phyloP scores from a whole-genome alignment of 2,113 vertebrate genomes.

The Antigone vipio region DNA sequence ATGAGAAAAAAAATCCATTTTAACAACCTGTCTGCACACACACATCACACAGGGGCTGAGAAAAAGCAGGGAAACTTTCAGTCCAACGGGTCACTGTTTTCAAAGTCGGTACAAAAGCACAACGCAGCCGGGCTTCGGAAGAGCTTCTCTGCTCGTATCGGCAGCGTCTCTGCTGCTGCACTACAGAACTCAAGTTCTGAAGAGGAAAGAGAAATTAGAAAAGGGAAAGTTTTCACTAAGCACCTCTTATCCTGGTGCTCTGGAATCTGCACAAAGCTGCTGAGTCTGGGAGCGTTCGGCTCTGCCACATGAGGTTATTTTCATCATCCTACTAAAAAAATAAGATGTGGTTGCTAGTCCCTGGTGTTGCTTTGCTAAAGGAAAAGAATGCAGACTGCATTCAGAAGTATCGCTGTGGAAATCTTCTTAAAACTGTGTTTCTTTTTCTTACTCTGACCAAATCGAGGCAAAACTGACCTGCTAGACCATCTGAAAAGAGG shows the following conservation, averaged over 20 bases:
- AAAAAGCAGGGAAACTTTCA: background rate
- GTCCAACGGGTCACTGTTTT: background rate
- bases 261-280: background rate
- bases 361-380: background rate
- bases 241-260: background rate
- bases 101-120: background rate
- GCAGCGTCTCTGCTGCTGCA: background rate
- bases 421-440: background rate
- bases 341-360: background rate
- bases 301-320: background rate
- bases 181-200: background rate
- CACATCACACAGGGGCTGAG: background rate
- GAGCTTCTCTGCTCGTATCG: fast-evolving
- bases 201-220: background rate
- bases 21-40: background rate
- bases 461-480: background rate
- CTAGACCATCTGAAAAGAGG: background rate
- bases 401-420: background rate
- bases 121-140: background rate
- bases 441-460: background rate
- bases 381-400: background rate
- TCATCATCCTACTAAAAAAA: background rate
- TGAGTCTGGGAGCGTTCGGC: fast-evolving
- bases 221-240: background rate
- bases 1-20: background rate